phyloP scores from a whole-genome alignment of 2,113 vertebrate species.

The Caloenas nicobarica region DNA sequence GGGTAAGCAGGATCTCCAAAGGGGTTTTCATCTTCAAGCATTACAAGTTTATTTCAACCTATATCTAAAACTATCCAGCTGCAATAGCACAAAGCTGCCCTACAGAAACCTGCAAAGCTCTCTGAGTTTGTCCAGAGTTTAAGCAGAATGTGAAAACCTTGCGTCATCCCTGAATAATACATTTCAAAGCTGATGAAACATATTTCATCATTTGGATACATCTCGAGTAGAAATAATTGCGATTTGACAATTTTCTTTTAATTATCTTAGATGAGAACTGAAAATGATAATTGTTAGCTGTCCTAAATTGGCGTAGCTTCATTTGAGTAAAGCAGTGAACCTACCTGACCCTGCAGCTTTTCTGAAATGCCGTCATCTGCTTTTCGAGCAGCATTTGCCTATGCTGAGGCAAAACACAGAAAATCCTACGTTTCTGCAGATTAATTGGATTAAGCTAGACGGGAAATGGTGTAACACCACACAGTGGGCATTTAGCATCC shows the following conservation, averaged over 20 bases:
- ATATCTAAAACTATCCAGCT: background rate
- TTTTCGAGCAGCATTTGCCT: background rate
- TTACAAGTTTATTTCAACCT: background rate
- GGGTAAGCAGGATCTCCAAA: background rate
- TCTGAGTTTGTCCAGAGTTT: background rate
- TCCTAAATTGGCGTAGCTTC: background rate
- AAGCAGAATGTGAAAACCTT: background rate
- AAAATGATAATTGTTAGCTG: background rate
- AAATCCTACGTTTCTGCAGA: background rate
- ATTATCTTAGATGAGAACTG: background rate
- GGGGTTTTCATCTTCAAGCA: background rate
- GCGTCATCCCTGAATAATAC: background rate
- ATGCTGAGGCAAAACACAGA: background rate
- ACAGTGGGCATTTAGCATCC: background rate
- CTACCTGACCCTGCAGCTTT: background rate
- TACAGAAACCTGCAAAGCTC: background rate
- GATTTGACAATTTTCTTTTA: background rate
- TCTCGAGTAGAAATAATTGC: background rate
- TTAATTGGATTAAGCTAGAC: conserved; percentile 25
- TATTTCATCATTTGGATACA: background rate
- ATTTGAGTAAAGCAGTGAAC: background rate
- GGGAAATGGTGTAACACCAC: background rate
- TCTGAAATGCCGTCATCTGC: background rate
- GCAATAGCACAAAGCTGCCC: background rate
- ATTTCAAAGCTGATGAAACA: background rate